phyloP scores from a whole-genome alignment of 2,888 invertebrate species.

The Pandemis corylana region DNA sequence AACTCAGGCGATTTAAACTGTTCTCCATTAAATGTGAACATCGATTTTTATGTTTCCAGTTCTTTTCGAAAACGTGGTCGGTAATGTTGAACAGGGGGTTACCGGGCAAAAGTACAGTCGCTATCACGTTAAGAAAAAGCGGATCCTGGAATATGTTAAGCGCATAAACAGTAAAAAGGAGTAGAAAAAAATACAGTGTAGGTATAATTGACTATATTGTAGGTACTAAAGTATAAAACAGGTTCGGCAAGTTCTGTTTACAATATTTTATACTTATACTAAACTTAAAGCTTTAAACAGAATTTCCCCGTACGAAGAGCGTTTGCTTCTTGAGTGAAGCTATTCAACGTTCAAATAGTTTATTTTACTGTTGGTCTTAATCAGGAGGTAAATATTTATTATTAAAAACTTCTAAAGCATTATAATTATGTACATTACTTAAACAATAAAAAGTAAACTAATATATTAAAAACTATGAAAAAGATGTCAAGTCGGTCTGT shows the following conservation, averaged over 20 bases:
- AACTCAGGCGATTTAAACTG: constrained; percentile 66
- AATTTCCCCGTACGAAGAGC: neutral
- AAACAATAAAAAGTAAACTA: too few species aligned
- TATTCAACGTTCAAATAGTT: neutral
- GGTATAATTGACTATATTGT: too few species aligned
- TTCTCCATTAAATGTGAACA: constrained; percentile 76
- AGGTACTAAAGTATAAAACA: too few species aligned
- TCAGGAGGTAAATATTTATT: too few species aligned
- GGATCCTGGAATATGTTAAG: constrained; percentile 64
- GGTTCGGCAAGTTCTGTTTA: too few species aligned
- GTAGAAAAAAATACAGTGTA: neutral
- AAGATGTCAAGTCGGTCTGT: too few species aligned
- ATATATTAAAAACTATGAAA: too few species aligned
- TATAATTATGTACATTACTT: too few species aligned
- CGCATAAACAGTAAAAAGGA: neutral
- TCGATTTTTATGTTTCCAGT: constrained; percentile 63
- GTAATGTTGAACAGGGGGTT: constrained; percentile 63
- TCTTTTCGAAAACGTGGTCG: constrained; percentile 68
- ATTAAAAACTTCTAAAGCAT: too few species aligned
- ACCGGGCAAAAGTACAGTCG: constrained; percentile 66
- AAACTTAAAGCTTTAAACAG: too few species aligned
- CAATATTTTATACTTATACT: too few species aligned
- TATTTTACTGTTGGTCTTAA: too few species aligned
- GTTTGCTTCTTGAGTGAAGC: neutral
- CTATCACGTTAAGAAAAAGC: constrained; percentile 67